phyloP scores from a whole-genome alignment of 1,140 invertebrate species.

The Belonocnema kinseyi region DNA sequence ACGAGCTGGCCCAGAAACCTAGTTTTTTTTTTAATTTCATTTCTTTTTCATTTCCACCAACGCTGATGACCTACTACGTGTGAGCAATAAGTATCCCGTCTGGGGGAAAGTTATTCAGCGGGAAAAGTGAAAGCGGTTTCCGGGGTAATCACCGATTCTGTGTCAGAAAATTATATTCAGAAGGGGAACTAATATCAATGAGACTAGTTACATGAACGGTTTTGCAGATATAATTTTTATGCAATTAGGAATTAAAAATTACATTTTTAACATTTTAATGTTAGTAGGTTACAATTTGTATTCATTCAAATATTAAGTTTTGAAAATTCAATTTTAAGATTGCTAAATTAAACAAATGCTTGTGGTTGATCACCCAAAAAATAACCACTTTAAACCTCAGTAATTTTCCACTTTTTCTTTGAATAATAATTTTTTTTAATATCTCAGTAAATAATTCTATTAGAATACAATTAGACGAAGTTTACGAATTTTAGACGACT shows the following conservation, averaged over 20 bases:
- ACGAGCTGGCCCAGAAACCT: slow-evolving; percentile 64
- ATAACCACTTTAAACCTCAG: too few relatives aligned
- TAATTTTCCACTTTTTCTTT: too few relatives aligned
- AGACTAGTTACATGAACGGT: slow-evolving; percentile 12
- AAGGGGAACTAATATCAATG: slow-evolving; percentile 60
- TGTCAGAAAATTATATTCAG: slow-evolving; percentile 52
- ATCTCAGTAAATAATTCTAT: too few relatives aligned
- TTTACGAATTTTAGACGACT: too few relatives aligned
- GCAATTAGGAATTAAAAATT: not conserved
- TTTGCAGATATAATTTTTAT: not conserved
- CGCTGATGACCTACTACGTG: slow-evolving; percentile 25
- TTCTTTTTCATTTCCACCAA: slow-evolving; percentile 16
- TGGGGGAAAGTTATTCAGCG: slow-evolving; percentile 61
- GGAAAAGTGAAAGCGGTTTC: slow-evolving; percentile 74
- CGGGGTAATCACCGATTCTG: slow-evolving; percentile 62
- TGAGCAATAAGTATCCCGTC: slow-evolving; percentile 44
- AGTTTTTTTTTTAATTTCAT: slow-evolving; percentile 43
- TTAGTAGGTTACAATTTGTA: too few relatives aligned
- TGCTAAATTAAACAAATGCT: too few relatives aligned
- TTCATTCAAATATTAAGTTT: too few relatives aligned
- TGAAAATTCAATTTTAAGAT: too few relatives aligned
- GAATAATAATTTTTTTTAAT: too few relatives aligned
- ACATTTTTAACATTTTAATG: too few relatives aligned
- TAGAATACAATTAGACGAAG: too few relatives aligned
- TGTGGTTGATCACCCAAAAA: too few relatives aligned